Evolutionary conservation across 2,113 vertebrate genomes (phyloP), one percentile per base, ranked within the genome.

Genomic region (Brachirus orientalis): DNA sequence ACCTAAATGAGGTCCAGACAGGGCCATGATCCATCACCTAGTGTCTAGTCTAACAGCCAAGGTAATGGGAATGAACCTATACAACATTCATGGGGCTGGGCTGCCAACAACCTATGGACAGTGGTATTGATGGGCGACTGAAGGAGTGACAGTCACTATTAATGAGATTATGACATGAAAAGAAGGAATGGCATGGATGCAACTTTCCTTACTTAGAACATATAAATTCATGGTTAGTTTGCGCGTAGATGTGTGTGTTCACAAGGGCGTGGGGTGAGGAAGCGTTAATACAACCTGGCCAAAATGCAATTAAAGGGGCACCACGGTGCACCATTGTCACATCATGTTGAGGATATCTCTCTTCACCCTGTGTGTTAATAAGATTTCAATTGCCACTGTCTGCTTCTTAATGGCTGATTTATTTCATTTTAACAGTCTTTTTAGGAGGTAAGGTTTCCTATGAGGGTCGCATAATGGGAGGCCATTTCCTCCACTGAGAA

Each of bases 371-470:
- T 61, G 73, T 90, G 90, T 92, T 93, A 93, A 93, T 91, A 90
- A 90, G 83, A 79, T 90, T 92, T 88, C 89, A 89, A 89, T 94
- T 91, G 90, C 92, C 72, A 75, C 86, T 43, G 77, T 87, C 78
- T 38, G 87, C 70, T 83, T 91, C 89, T 89, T 92, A 93, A 93
- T 92, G 90, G 90, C 90, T 93, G 91, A 93, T 93, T 94, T 93
- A 93, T 93, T 92, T 92, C 88, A 90, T 93, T 94, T 93, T 93
- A 93, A 93, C 93, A 89, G 89, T 88, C 91, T 89, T 92, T 91
- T 93, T 91, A 93, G 77, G 88, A 88, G 89, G 86, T 86, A 88
- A 75, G 85, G 86, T 87, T 78, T 80, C 54, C 52, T 74, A 84
- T 84, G 85, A 68, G 86, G 72, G 53, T 74, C 66, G 47, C 82